phyloP scores from a whole-genome alignment of 2,888 invertebrate species.

The Napeogenes sylphis region DNA sequence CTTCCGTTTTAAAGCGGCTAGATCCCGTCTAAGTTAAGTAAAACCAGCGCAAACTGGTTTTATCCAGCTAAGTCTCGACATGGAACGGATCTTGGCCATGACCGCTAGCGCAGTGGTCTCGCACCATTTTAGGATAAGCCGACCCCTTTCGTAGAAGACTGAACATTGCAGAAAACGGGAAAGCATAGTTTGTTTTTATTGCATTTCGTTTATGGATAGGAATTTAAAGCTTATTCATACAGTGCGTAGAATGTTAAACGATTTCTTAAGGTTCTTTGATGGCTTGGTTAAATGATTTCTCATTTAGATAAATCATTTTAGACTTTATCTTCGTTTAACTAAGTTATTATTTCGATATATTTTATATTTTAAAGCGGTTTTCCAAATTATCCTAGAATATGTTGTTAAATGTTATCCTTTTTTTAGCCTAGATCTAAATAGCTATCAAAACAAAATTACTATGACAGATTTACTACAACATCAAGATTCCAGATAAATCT shows the following conservation, averaged over 20 bases:
- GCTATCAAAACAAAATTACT: constrained; percentile 4
- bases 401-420: neutral
- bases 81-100: constrained; percentile 35
- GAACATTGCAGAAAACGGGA: constrained; percentile 32
- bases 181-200: constrained; percentile 31
- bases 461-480: constrained; percentile 5
- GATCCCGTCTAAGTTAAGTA: constrained; percentile 4
- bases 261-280: constrained; percentile 26
- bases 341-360: neutral
- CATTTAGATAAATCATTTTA: constrained; percentile 8
- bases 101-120: constrained; percentile 34
- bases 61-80: constrained; percentile 29
- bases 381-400: too few relatives aligned
- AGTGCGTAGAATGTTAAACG: constrained; percentile 30
- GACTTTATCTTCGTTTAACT: neutral
- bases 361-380: constrained; percentile 3
- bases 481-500: neutral
- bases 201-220: constrained; percentile 22
- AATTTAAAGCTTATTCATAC: constrained; percentile 25
- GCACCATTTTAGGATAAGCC: constrained; percentile 47
- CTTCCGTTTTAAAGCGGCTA: constrained; percentile 9
- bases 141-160: constrained; percentile 41
- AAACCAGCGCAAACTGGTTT: constrained; percentile 23
- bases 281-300: constrained; percentile 26
- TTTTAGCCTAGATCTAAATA: neutral